Evolutionary conservation across 2,113 vertebrate species (phyloP).

Genomic region (Trichomycterus rosablanca): DNA sequence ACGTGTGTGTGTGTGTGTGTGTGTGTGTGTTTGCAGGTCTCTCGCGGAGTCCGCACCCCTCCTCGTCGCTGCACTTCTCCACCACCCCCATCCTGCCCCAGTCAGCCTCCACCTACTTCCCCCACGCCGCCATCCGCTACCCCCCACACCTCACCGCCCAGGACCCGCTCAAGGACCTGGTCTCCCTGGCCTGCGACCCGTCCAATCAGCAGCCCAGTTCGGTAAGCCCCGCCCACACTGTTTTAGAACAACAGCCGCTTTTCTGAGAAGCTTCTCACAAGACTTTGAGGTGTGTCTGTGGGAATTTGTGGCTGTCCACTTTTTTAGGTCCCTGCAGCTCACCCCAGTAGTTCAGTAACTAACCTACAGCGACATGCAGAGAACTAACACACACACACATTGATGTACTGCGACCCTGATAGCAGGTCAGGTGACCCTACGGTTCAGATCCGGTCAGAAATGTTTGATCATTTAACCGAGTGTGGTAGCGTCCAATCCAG

Average conservation of each 20-base stretch:
- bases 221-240: constrained; percentile 76
- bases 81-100: constrained; percentile 81
- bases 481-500: too few species aligned
- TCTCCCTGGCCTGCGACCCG: constrained; percentile 92
- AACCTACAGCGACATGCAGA: too few species aligned
- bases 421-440: too few species aligned
- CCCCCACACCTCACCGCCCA: constrained; percentile 91
- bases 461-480: too few species aligned
- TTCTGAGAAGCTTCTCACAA: background rate
- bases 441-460: too few species aligned
- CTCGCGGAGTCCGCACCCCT: constrained; percentile 84
- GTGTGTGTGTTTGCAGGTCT: too few species aligned
- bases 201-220: constrained; percentile 86
- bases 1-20: too few species aligned
- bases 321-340: too few species aligned
- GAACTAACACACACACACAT: too few species aligned
- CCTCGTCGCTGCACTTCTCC: constrained; percentile 90
- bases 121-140: constrained; percentile 91
- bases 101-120: constrained; percentile 84
- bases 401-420: background rate
- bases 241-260: too few species aligned
- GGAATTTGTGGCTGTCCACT: background rate
- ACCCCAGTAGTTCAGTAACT: too few species aligned
- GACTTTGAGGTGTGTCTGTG: background rate
- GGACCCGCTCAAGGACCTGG: constrained; percentile 94